These are phyloP conservation scores for Tupaia tana DNA, from an alignment of 2,113 vertebrate genomes.

Conservation along the genomic window DNA sequence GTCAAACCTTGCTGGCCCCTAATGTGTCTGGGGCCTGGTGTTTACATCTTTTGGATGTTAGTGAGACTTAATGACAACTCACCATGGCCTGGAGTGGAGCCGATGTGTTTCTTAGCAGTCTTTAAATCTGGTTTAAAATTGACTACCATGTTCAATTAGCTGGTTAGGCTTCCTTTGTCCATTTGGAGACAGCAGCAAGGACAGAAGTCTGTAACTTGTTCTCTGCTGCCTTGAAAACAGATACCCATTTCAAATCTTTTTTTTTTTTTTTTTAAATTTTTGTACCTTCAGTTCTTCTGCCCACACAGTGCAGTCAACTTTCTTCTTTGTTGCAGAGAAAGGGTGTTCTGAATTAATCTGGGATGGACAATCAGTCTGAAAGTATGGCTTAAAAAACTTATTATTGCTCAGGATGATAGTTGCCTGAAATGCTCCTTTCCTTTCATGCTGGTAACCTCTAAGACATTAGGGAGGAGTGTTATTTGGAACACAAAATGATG, in stretches of 20 bases:
- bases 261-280: background rate
- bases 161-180: background rate
- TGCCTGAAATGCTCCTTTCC: conserved; percentile 59
- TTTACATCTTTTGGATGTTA: background rate
- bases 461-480: conserved; percentile 36
- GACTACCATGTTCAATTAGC: background rate
- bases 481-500: conserved; percentile 66
- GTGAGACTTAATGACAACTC: background rate
- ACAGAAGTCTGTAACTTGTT: conserved; percentile 24
- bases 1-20: background rate
- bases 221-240: conserved; percentile 35
- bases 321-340: conserved; percentile 60
- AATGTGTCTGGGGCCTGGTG: background rate
- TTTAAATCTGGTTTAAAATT: conserved; percentile 27
- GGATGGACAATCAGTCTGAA: conserved; percentile 55
- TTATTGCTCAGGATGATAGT: background rate
- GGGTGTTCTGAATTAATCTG: conserved; percentile 51
- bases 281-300: conserved; percentile 29
- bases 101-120: background rate
- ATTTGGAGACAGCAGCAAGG: background rate
- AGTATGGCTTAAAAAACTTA: conserved; percentile 6
- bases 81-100: background rate
- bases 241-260: conserved; percentile 62
- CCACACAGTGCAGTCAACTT: conserved; percentile 34
- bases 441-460: conserved; percentile 58